Percentiles rank a stretch among this genome's conserved stretches.
Evolutionary conservation across 2,888 invertebrate species (phyloP).

Genomic region (Cataglyphis cursor): DNA sequence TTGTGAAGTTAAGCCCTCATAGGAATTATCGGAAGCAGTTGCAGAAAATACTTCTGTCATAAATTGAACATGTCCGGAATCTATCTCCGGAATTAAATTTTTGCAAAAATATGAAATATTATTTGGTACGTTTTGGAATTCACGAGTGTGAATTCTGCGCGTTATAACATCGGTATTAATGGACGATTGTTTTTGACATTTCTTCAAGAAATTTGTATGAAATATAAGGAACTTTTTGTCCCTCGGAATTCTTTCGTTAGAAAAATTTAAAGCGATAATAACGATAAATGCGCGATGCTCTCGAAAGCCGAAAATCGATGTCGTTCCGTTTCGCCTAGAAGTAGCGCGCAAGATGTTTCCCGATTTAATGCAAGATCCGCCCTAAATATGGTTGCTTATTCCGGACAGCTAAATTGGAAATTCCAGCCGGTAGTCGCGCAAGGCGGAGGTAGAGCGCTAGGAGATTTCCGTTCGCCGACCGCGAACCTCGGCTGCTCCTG

Average conservation of each 20-base stretch:
- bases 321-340: slow-evolving; percentile 9
- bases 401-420: slow-evolving; percentile 78
- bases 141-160: neutral
- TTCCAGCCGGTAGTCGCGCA: slow-evolving; percentile 69
- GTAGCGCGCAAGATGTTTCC: slow-evolving; percentile 14
- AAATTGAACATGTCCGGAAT: slow-evolving; percentile 18
- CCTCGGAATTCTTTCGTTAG: neutral
- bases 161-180: slow-evolving; percentile 12
- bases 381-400: slow-evolving; percentile 76
- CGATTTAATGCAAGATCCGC: slow-evolving; percentile 69
- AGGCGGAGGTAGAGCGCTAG: slow-evolving; percentile 74
- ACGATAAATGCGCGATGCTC: neutral
- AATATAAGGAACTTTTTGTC: neutral
- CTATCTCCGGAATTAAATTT: slow-evolving; percentile 4
- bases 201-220: neutral
- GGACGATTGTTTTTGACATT: neutral
- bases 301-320: slow-evolving; percentile 29
- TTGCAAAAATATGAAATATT: slow-evolving; percentile 20
- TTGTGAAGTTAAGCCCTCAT: slow-evolving; percentile 26
- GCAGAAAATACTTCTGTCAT: neutral
- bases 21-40: slow-evolving; percentile 16
- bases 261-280: neutral
- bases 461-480: slow-evolving; percentile 78
- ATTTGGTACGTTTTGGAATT: neutral
- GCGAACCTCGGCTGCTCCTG: slow-evolving; percentile 70